A percentile compares a stretch with the other conserved stretches of the same genome.
Evolutionary conservation across 2,888 invertebrate species (phyloP).

Genomic region (Strigamia crassipes): DNA sequence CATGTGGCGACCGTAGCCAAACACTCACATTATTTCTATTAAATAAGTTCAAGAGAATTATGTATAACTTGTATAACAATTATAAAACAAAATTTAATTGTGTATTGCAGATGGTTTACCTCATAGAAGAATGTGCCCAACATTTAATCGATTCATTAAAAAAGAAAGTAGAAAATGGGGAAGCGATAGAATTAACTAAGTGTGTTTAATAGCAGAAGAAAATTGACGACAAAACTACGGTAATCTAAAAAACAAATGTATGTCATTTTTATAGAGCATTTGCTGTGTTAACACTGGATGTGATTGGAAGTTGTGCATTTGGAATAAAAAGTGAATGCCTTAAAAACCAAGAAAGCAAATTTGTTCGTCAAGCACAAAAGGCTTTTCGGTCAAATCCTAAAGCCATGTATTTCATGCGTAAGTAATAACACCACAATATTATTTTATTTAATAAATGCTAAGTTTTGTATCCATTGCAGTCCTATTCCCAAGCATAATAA

Average conservation of each 20-base stretch:
- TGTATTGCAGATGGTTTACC: constrained; percentile 46
- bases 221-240: too few species aligned
- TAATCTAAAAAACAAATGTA: too few species aligned
- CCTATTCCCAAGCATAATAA: too few species aligned
- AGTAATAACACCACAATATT: too few species aligned
- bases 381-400: background rate
- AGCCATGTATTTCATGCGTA: background rate
- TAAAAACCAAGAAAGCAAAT: constrained; percentile 42
- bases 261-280: background rate
- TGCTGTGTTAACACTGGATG: constrained; percentile 41
- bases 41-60: too few species aligned
- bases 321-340: constrained; percentile 44
- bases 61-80: too few species aligned
- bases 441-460: too few species aligned
- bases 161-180: background rate
- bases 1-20: too few species aligned
- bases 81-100: too few species aligned
- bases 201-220: background rate
- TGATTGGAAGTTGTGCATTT: constrained; percentile 47
- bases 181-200: constrained; percentile 31
- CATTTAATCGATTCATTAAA: constrained; percentile 5
- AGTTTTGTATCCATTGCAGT: too few species aligned
- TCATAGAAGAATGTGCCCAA: constrained; percentile 50
- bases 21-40: too few species aligned
- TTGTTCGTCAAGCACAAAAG: background rate